Base-by-base conservation (phyloP, 2,113 vertebrate species). In the Orycteropus afer region DNA sequence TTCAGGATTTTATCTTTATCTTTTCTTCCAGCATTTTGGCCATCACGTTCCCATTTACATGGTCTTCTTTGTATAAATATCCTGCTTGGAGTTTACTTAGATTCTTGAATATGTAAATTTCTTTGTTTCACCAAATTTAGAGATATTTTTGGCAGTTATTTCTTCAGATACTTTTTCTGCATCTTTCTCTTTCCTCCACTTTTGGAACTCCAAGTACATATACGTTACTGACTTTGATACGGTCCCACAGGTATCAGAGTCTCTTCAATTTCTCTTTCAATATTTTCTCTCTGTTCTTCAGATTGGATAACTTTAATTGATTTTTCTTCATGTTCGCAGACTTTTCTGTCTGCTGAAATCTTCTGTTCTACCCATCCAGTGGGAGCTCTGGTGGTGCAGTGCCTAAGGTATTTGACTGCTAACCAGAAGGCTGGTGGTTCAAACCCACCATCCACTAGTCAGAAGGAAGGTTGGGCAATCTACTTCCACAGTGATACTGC, bases 21-120 rank as follows among this genome's bases (percentile, higher is more conserved):
- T 94, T 77, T n/a, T n/a, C n/a, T 74, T 89, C 80, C n/a, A 89
- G 55, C 18, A 74, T 12, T 80, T 89, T 94, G 79, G 49, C 27
- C 55, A 45, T 76, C 29, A 67, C 77, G 69, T 29, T n/a, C n/a
- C 63, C 7, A 65, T 63, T 83, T 34, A 53, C 11, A 81, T 61
- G 18, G 7, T 89, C 92, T 89, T 79, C 53, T 89, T 76, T 51
- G 6, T 32, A 59, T 79, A 63, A n/a, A n/a, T 84, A 55, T 49
- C 47, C 51, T 81, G 14, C 42, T 73, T 73, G 74, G 32, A n/a
- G 23, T 67, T 89, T 77, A 89, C 63, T 80, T 27, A 81, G 23
- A 29, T 85, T 86, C 27, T 51, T 94, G n/a, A 76, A 42, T 89
- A 49, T 77, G 37, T 51, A 80, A 42, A 25, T 88, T 77, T 78